Base-by-base conservation (phyloP, 2,888 invertebrate genomes). In the Entomobrya multifasciata region DNA sequence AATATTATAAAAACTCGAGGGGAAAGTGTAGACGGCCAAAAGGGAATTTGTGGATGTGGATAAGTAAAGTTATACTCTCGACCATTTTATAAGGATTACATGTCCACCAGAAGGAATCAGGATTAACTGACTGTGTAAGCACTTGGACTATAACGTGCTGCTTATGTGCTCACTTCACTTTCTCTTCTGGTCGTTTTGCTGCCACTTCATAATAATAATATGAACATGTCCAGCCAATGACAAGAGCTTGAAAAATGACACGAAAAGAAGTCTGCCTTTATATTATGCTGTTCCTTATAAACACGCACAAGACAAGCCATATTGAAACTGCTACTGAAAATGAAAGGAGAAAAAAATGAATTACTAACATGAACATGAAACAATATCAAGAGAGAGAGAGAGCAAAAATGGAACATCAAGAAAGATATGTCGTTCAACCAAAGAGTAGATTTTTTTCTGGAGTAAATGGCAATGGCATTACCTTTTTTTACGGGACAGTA, bases 181-280 rank as follows among this genome's bases (percentile, higher is more conserved):
- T 4, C 30, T 10, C 30, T 44, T 44, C 20, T 17, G 65, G 13
- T 67, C 62, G 27, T 62, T 62, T 62, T 5, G 1, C 15, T 36
- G 36, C n/a, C 13, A 17, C 6, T 62, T 62, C 62, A 62, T 62
- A 36, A 62, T 36, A 36, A 22, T 22, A 62, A 83, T 65, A 62
- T 76, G 70, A 83, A 83, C 76, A 36, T 52, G 70, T 60, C 57
- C 55, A 41, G 62, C 57, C 70, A 81, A 65, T 77, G 77, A 84
- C 60, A 74, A 78, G 62, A 36, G 78, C 44, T 78, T 84, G 84
- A 84, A 74, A 82, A 74, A 82, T 82, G 82, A 82, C 82, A 60
- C 20, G 60, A 74, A 41, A 13, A 55, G 41, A 47, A 13, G 65
- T 20, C 44, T 22, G 70, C 25, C 17, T 65, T 13, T 13, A 15